Evolutionary conservation across 2,888 invertebrate species (phyloP), one percentile per base, ranked within the genome.

Genomic region (Ormyrus thymus): DNA sequence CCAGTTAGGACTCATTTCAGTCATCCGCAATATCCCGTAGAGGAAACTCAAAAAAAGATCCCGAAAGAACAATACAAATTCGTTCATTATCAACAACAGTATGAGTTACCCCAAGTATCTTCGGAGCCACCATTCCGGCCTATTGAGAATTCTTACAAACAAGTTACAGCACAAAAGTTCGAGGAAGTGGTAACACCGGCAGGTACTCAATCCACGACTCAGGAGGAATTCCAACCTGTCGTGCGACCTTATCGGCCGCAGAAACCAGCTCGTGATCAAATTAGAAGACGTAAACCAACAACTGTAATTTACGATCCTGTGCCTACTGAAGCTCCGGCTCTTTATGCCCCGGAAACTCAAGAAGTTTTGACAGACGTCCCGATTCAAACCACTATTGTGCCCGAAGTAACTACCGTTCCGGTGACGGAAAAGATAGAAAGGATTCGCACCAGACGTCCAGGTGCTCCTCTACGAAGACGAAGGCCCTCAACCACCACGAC

Each of bases 401-500:
- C 86, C 15, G 84, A 86, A 68, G 69, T 77, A 73, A 81, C 82
- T 0, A 82, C 83, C 6, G 82, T 82, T 53, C 76, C 78, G 46
- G 72, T 48, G 9, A 68, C 81, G 0, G 86, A 85, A 15, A 87
- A 84, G 73, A 56, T 15, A 2, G 9, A 29, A 3, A 29, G 46
- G 2, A 8, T 83, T 0, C 84, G 86, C 75, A 83, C 83, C 4
- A 83, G 87, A 5, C 82, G 86, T n/a, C 87, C 88, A 0, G 83
- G 82, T 7, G 51, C 69, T 0, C 81, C 85, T 6, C 46, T 82
- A n/a, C 83, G 87, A 29, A 84, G 88, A 71, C 82, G 87, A 61
- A 83, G 85, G 8, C 86, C 85, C 2, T 84, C 86, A 6, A 85
- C 85, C 7, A 86, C 86, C 0, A 84, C 86, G 0, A 83, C 85